Conservation (phyloP, 2,797 vertebrate genomes). For the Myotis planiceps region DNA sequence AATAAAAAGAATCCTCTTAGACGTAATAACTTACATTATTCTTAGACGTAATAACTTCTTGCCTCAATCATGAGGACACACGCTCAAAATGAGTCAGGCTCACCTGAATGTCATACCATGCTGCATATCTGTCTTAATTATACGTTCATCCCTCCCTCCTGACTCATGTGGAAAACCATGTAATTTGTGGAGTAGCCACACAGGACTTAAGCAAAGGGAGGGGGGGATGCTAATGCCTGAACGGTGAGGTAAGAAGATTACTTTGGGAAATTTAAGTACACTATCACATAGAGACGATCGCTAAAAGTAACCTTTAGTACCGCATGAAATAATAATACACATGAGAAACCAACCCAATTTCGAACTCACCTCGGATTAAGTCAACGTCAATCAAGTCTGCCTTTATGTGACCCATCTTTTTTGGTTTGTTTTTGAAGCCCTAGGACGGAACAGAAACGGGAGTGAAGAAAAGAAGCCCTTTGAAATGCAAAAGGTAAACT, state of each 20-base stretch:
- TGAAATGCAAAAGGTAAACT: slow-evolving; percentile 37
- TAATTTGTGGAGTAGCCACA: neutral
- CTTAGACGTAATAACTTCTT: neutral
- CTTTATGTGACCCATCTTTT: slow-evolving; percentile 88
- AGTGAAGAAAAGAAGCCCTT: slow-evolving; percentile 5
- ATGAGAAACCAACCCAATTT: neutral
- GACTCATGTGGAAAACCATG: slow-evolving; percentile 12
- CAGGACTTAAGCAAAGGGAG: neutral
- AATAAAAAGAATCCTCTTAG: neutral
- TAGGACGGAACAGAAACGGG: slow-evolving; percentile 59
- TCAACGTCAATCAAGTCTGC: slow-evolving; percentile 89
- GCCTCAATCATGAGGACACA: neutral
- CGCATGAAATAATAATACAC: neutral
- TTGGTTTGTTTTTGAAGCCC: slow-evolving; percentile 87
- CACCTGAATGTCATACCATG: neutral
- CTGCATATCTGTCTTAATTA: neutral
- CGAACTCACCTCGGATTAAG: slow-evolving; percentile 86
- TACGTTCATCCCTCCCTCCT: neutral
- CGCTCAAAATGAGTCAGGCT: slow-evolving; percentile 9
- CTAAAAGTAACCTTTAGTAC: neutral
- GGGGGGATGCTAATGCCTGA: neutral
- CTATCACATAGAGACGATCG: neutral
- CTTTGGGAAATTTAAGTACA: neutral
- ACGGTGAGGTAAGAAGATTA: neutral
- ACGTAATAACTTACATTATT: neutral